A percentile compares a stretch with the other conserved stretches of the same genome.
Conservation (phyloP, 2,797 vertebrate species). For the Trachops cirrhosus region DNA sequence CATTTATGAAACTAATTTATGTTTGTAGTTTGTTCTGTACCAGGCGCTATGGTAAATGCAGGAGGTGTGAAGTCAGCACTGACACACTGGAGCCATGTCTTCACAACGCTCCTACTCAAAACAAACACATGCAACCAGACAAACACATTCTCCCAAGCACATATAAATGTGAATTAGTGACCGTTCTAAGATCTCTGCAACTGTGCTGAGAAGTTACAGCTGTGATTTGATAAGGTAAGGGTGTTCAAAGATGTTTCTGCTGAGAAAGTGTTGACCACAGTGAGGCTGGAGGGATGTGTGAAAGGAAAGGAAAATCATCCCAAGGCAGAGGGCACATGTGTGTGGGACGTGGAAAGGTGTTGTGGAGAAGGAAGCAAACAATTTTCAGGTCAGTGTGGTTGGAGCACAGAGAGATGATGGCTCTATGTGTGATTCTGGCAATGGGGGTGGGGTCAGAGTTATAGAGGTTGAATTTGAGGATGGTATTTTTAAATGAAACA, state of each 20-base stretch:
- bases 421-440: fast-evolving
- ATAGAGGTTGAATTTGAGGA: not conserved
- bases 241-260: not conserved
- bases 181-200: not conserved
- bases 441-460: not conserved
- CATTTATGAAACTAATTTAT: not conserved
- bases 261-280: not conserved
- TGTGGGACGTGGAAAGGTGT: fast-evolving
- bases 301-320: not conserved
- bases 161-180: not conserved
- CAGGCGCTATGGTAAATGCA: no score
- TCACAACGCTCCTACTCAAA: not conserved
- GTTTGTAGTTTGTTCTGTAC: not conserved
- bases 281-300: not conserved
- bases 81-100: not conserved
- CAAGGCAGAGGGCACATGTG: fast-evolving
- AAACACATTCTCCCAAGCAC: not conserved
- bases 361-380: not conserved
- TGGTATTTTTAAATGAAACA: not conserved
- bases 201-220: not conserved
- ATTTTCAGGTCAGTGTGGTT: not conserved
- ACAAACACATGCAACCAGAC: not conserved
- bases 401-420: not conserved
- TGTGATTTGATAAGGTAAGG: not conserved
- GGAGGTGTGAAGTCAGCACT: not conserved